These are phyloP conservation scores for Disparrhopalites patrizii DNA, from an alignment of 2,888 invertebrate genomes.

Conservation along the genomic window DNA sequence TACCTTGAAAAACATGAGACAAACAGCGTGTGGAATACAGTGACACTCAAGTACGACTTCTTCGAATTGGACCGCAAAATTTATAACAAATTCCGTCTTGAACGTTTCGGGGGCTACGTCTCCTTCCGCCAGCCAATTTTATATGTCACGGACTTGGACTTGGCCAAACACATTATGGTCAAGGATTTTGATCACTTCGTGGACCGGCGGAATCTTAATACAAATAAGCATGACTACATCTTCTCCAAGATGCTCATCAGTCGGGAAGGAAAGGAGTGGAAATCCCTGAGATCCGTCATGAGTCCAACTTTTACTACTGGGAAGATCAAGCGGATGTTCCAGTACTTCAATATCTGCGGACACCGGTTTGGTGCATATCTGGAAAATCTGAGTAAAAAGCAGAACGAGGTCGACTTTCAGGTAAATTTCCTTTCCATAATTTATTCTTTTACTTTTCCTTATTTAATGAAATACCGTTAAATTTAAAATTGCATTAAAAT, in stretches of 20 bases:
- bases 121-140: slow-evolving; percentile 7
- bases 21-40: not conserved
- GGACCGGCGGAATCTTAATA: not conserved
- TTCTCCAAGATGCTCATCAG: not conserved
- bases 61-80: not conserved
- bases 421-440: too few species aligned
- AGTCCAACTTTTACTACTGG: slow-evolving; percentile 2
- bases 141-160: slow-evolving; percentile 30
- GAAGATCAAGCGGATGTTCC: not conserved
- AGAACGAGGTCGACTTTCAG: not conserved
- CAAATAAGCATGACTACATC: not conserved
- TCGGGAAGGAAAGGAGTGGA: slow-evolving; percentile 6
- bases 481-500: too few species aligned
- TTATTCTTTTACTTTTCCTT: too few species aligned
- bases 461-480: too few species aligned
- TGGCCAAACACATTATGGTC: slow-evolving; percentile 29
- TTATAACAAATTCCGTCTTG: not conserved
- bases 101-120: not conserved
- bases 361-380: not conserved
- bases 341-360: not conserved
- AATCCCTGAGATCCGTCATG: not conserved
- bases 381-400: not conserved
- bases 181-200: slow-evolving; percentile 37
- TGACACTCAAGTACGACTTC: not conserved
- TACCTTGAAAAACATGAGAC: not conserved